Evolutionary conservation across 30 jellyfish, hydroid and myxozoan genomes (phyloP).

Genomic region (Turritopsis rubra): DNA sequence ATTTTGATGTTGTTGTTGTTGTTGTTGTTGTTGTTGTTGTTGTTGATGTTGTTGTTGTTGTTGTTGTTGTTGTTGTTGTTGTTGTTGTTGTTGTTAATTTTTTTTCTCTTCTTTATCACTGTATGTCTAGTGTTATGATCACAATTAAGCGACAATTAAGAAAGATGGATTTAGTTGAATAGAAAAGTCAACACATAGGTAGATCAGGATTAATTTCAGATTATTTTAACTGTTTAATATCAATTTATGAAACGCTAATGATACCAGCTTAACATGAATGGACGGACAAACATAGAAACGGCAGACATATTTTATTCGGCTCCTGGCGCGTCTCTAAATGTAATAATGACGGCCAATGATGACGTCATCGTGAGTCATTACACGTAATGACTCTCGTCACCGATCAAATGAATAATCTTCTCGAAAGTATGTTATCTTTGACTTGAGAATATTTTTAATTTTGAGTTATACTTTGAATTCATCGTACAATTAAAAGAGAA

Average conservation of each 20-base stretch:
- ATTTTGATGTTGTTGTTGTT: no score
- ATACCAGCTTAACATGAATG: not conserved
- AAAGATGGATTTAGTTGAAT: not conserved
- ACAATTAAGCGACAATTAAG: not conserved
- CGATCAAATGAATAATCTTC: not conserved
- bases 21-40: not conserved
- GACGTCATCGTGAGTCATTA: not conserved
- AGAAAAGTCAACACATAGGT: not conserved
- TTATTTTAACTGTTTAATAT: not conserved
- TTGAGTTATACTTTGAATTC: not conserved
- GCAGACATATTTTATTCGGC: not conserved
- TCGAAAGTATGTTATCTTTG: no score
- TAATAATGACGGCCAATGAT: not conserved
- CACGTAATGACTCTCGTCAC: not conserved
- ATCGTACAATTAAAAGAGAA: no score
- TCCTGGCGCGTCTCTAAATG: not conserved
- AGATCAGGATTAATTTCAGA: not conserved
- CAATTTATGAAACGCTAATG: not conserved
- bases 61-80: not conserved
- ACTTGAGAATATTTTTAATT: not conserved
- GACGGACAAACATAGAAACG: not conserved
- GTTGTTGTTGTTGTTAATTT: not conserved
- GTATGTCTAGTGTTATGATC: not conserved
- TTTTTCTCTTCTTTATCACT: not conserved
- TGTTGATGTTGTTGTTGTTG: not conserved